Percentiles rank a stretch among this genome's conserved stretches.
Evolutionary conservation across 2,113 vertebrate genomes (phyloP).

Genomic region (Apteryx mantelli): DNA sequence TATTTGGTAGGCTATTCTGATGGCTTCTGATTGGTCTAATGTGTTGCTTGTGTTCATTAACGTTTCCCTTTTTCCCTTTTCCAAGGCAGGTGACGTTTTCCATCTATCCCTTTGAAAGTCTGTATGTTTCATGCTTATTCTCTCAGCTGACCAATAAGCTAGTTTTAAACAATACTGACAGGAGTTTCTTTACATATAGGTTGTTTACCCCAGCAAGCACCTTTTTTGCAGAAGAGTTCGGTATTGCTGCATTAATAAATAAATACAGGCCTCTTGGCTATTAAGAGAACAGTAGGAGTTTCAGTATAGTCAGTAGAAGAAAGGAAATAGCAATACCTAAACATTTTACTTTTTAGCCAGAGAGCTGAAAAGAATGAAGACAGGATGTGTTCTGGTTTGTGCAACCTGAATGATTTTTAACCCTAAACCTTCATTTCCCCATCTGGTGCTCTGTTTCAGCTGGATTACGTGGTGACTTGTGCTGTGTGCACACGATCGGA

Average conservation of each 20-base stretch:
- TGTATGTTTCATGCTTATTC: neutral
- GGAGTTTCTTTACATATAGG: neutral
- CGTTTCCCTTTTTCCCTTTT: neutral
- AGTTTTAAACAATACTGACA: neutral
- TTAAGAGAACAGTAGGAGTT: neutral
- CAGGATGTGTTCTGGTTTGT: neutral
- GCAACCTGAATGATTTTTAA: neutral
- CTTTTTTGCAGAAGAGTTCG: neutral
- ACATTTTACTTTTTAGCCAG: neutral
- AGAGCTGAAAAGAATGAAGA: neutral
- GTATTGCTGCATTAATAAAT: neutral
- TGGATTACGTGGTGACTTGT: constrained; percentile 98
- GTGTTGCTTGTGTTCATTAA: neutral
- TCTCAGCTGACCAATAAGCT: neutral
- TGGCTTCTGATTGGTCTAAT: neutral
- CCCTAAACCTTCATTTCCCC: neutral
- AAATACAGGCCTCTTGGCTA: neutral
- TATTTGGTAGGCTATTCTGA: neutral
- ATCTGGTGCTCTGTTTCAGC: constrained; percentile 65
- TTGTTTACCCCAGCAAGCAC: neutral
- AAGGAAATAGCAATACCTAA: neutral
- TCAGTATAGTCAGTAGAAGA: neutral
- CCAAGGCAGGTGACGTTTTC: neutral
- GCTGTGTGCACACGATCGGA: constrained; percentile 96
- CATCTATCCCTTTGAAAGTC: neutral